phyloP scores from a whole-genome alignment of 1,140 invertebrate genomes.

The Heliothis subflexa region DNA sequence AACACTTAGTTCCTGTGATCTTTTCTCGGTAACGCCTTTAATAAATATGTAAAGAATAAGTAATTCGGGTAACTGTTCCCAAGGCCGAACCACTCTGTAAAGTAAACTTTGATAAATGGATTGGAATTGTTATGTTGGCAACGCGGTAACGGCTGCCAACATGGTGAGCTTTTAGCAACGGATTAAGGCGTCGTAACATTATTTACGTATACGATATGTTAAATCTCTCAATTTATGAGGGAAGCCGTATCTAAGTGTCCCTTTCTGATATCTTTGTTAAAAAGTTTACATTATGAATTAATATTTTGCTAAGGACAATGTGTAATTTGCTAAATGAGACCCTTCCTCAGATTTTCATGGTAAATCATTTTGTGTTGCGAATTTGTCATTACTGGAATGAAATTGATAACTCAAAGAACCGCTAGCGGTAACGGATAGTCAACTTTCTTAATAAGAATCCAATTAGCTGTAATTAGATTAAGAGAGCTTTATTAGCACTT shows the following conservation, averaged over 20 bases:
- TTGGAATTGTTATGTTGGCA: slow-evolving; percentile 61
- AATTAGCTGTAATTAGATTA: background rate
- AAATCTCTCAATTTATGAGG: background rate
- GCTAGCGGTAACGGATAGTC: background rate
- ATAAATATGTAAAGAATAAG: background rate
- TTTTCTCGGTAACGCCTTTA: slow-evolving; percentile 6
- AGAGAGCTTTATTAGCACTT: background rate
- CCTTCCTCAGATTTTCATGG: background rate
- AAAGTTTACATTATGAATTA: background rate
- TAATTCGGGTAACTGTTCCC: slow-evolving; percentile 38
- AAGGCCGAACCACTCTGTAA: slow-evolving; percentile 65
- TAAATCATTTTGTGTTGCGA: background rate
- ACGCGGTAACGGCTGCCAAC: slow-evolving; percentile 4
- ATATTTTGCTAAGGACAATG: background rate
- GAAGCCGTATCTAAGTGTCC: background rate
- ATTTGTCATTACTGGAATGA: background rate
- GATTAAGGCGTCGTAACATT: slow-evolving; percentile 38
- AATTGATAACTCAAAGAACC: background rate
- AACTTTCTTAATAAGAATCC: background rate
- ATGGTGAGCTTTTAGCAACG: slow-evolving; percentile 47
- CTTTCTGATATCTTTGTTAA: slow-evolving; percentile 2
- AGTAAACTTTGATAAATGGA: slow-evolving; percentile 68
- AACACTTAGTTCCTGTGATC: background rate
- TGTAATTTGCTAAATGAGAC: background rate
- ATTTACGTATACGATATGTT: slow-evolving; percentile 15